Conservation (phyloP, 2,113 vertebrate genomes). For the Synodontis membranacea region DNA sequence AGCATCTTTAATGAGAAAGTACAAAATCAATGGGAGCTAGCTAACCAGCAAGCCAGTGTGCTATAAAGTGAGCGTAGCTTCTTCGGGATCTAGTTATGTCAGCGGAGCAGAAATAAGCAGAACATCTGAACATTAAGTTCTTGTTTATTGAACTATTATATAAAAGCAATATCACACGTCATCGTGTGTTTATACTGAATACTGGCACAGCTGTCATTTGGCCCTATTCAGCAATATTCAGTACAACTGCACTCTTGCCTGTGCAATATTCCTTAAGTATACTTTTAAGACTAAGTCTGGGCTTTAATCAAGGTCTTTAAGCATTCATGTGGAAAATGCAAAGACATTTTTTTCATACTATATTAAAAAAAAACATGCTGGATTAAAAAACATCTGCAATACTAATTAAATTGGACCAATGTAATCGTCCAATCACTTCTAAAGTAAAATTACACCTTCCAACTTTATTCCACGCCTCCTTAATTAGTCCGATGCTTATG, state of each 20-base stretch:
- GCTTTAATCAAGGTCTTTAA: background rate
- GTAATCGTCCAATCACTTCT: background rate
- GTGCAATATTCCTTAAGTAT: background rate
- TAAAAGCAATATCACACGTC: background rate
- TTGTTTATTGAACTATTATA: background rate
- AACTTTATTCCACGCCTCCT: background rate
- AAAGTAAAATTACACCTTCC: background rate
- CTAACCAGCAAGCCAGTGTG: background rate
- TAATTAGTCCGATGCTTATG: background rate
- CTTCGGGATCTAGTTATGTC: background rate
- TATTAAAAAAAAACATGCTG: background rate
- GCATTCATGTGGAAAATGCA: background rate
- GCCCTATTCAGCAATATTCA: background rate
- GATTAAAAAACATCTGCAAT: background rate
- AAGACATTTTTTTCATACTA: background rate
- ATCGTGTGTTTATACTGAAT: background rate
- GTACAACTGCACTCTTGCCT: background rate
- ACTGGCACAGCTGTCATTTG: background rate
- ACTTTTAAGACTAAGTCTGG: background rate
- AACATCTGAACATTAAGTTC: background rate
- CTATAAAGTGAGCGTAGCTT: background rate
- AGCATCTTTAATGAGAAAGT: background rate
- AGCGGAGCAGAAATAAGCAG: background rate
- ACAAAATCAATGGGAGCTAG: background rate
- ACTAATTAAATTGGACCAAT: background rate